These are phyloP conservation scores for Sebastes vulpes DNA, from an alignment of 2,797 vertebrate species.

Conservation along the genomic window DNA sequence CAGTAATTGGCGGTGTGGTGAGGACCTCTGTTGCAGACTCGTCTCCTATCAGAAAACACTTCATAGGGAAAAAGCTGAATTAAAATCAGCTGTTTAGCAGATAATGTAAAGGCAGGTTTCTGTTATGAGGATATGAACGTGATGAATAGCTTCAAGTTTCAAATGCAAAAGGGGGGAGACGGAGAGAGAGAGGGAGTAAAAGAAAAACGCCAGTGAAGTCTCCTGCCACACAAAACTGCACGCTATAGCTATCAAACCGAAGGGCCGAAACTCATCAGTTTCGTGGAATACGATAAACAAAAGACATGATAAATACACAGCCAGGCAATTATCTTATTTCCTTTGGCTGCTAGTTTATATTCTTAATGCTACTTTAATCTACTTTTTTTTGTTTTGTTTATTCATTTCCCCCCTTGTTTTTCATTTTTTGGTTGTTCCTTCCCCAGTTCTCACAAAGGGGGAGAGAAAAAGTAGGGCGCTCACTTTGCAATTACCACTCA, in stretches of 20 bases:
- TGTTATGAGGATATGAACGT: conserved; percentile 41
- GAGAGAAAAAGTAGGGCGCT: conserved; percentile 83
- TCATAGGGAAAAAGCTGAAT: conserved; percentile 85
- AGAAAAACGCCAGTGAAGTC: conserved; percentile 74
- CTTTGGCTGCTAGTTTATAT: conserved; percentile 78
- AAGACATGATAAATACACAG: conserved; percentile 77
- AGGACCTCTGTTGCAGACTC: conserved; percentile 73
- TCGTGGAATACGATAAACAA: conserved; percentile 68
- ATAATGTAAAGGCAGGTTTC: conserved; percentile 86
- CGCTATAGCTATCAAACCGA: conserved; percentile 58
- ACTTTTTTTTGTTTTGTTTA: conserved; percentile 77
- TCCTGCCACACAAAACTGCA: conserved; percentile 39
- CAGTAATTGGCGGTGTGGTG: conserved; percentile 82
- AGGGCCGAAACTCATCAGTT: conserved; percentile 64
- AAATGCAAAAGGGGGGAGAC: conserved; percentile 20
- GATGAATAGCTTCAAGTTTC: conserved; percentile 56
- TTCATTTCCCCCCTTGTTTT: conserved; percentile 65
- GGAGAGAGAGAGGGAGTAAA: conserved; percentile 11
- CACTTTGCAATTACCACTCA: conserved; percentile 84
- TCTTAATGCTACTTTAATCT: conserved; percentile 79
- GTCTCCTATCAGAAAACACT: conserved; percentile 76
- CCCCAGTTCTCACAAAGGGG: conserved; percentile 76
- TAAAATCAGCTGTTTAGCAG: conserved; percentile 88
- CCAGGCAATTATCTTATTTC: conserved; percentile 80
- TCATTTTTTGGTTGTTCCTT: conserved; percentile 77